Percentiles rank a stretch among this genome's conserved stretches.
These are phyloP conservation scores for Tenthredo scrophulariae DNA, from an alignment of 2,888 invertebrate species.

Conservation along the genomic window DNA sequence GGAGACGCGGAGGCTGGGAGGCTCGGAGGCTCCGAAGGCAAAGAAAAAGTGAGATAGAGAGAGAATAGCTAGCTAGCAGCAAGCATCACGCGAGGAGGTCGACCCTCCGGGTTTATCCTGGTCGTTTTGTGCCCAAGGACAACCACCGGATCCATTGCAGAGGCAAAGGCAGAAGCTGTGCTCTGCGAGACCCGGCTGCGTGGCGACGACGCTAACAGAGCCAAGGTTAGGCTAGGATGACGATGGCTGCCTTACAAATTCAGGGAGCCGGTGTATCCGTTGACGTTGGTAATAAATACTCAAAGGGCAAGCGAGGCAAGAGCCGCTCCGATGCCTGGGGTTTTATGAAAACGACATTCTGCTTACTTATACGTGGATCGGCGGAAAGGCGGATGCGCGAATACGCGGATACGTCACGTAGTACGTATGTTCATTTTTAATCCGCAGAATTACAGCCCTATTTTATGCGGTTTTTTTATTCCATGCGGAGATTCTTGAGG, in stretches of 20 bases:
- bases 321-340: slow-evolving; percentile 1
- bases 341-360: slow-evolving; percentile 41
- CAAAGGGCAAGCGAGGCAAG: slow-evolving; percentile 24
- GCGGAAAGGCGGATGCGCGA: no score
- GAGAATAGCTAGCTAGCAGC: slow-evolving; percentile 8
- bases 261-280: slow-evolving; percentile 39
- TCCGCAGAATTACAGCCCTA: not conserved
- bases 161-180: slow-evolving; percentile 25
- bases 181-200: slow-evolving; percentile 13
- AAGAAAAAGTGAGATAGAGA: slow-evolving; percentile 33
- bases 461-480: no score
- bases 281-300: slow-evolving; percentile 42
- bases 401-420: not conserved
- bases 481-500: not conserved
- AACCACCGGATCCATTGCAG: slow-evolving; percentile 39
- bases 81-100: slow-evolving; percentile 35
- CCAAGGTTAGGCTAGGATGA: slow-evolving; percentile 29
- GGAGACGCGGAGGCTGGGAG: not conserved
- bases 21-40: not conserved
- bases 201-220: slow-evolving; percentile 32
- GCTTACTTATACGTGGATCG: not conserved
- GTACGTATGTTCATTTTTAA: not conserved
- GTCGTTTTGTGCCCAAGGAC: slow-evolving; percentile 49
- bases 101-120: slow-evolving; percentile 47
- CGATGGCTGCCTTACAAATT: slow-evolving; percentile 46